Conservation (phyloP, 2,113 vertebrate species). For the Pogonocichla stellata region DNA sequence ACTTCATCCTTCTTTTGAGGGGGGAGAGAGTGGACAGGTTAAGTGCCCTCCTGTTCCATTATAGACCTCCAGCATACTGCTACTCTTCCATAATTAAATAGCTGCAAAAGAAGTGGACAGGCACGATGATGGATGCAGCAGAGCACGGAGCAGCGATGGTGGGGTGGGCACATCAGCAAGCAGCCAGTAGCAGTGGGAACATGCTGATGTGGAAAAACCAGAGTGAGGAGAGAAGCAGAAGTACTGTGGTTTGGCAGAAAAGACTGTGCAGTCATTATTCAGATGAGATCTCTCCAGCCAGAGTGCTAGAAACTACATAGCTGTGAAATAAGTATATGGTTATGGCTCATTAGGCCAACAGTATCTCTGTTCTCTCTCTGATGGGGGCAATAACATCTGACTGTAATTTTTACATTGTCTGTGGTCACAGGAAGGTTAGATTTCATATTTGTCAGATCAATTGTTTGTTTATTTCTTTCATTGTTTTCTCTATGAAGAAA, state of each 20-base stretch:
- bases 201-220: fast-evolving
- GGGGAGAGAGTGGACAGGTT: neutral
- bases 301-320: neutral
- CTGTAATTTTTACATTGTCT: neutral
- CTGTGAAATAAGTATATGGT: slow-evolving; percentile 2
- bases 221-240: neutral
- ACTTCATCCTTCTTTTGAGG: no score
- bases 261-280: neutral
- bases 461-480: neutral
- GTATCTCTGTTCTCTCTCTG: neutral
- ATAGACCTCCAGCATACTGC: neutral
- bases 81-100: neutral
- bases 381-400: neutral
- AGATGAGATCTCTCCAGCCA: slow-evolving; percentile 22
- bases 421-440: neutral
- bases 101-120: neutral
- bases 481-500: neutral
- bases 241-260: neutral
- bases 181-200: neutral
- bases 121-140: neutral
- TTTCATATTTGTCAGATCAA: neutral
- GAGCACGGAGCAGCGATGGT: fast-evolving
- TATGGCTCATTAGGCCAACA: neutral
- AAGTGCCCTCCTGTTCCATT: neutral
- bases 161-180: neutral